phyloP scores from a whole-genome alignment of 2,888 invertebrate genomes.

The Monoplex corrugatus region DNA sequence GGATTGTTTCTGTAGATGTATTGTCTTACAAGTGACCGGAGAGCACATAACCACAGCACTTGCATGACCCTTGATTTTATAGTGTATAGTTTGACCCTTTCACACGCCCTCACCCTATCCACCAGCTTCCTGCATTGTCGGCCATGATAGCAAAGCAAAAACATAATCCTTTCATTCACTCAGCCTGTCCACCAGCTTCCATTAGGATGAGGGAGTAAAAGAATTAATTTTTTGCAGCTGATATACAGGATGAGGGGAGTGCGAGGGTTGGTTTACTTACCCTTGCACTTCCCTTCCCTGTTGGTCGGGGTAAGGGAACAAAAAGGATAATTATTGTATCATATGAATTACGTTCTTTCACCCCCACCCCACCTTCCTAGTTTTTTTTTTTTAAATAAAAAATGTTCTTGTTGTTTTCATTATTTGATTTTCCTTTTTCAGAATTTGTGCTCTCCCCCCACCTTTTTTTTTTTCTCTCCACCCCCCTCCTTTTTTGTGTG shows the following conservation, averaged over 20 bases:
- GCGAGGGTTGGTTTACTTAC: neutral
- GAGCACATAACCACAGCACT: neutral
- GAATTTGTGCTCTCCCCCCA: neutral
- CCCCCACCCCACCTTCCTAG: neutral
- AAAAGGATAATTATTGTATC: too few relatives aligned
- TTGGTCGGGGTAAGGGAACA: too few relatives aligned
- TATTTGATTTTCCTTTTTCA: neutral
- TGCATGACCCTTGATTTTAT: too few relatives aligned
- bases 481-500: neutral
- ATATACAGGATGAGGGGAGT: too few relatives aligned
- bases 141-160: too few relatives aligned
- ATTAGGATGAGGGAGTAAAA: too few relatives aligned
- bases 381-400: neutral
- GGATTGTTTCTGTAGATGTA: neutral
- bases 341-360: neutral
- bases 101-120: too few relatives aligned
- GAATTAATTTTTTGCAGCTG: too few relatives aligned
- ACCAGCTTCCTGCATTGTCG: too few relatives aligned
- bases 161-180: too few relatives aligned
- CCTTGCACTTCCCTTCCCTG: neutral
- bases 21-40: neutral
- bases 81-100: too few relatives aligned
- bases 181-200: too few relatives aligned
- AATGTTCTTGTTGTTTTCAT: neutral
- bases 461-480: neutral